These are phyloP conservation scores for Lagopus muta DNA, from an alignment of 2,113 vertebrate genomes.

Conservation along the genomic window DNA sequence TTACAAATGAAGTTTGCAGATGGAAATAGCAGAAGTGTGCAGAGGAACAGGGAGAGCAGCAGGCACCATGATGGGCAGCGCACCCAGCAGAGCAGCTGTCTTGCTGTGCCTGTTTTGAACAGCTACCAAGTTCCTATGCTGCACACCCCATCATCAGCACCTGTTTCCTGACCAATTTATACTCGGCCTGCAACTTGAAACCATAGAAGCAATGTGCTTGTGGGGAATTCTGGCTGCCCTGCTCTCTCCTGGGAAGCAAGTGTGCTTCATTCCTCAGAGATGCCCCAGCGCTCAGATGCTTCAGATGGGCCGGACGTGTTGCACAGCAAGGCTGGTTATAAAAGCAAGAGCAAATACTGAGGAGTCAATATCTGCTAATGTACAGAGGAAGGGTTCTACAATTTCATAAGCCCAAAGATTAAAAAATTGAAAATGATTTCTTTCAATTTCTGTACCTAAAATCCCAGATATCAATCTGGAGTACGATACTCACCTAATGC, in stretches of 20 bases:
- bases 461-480: neutral
- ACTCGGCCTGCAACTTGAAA: conserved; percentile 24
- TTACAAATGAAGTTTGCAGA: neutral
- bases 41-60: neutral
- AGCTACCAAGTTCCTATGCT: neutral
- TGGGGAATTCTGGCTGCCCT: neutral
- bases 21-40: neutral
- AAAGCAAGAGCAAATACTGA: neutral
- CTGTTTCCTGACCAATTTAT: conserved; percentile 6
- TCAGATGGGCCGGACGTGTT: neutral
- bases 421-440: neutral
- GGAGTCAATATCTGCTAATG: neutral
- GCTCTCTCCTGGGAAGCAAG: neutral
- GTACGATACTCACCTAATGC: neutral
- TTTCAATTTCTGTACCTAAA: neutral
- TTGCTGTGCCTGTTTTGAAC: neutral
- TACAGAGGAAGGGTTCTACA: neutral
- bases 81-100: neutral
- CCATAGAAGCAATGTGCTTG: neutral
- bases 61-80: neutral
- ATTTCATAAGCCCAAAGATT: neutral
- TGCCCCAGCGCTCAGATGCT: neutral
- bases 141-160: neutral
- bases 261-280: neutral
- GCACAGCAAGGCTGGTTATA: neutral